Base-by-base conservation (phyloP, 2,113 vertebrate species). In the Chunga burmeisteri region DNA sequence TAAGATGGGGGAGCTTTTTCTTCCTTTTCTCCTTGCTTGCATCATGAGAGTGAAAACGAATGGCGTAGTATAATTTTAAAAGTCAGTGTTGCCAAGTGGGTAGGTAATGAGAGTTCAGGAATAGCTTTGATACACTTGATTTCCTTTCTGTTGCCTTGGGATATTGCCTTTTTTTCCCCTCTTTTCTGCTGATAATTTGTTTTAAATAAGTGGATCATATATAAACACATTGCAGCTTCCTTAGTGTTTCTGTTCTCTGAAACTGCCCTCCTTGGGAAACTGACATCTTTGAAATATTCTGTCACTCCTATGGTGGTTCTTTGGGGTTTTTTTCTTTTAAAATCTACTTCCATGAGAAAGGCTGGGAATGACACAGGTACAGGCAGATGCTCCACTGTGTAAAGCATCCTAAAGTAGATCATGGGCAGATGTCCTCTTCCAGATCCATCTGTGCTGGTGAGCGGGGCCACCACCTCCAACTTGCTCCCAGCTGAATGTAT, bases 61-160 rank as follows among this genome's bases (percentile, higher is more conserved):
- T 82, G 46, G 59, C 50, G 50, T 79, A 56, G 36, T 65, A 22
- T 80, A 53, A 71, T 79, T 85, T 88, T 50, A 63, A 87, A 91
- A 82, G 80, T 77, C 50, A 52, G 6, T 3, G 5, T 86, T 89
- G 82, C 93, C 93, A 93, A 94, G 70, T 50, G 47, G 10, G 12
- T 95, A 92, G 68, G 71, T 94, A 92, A 85, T 82, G 79, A 65
- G 68, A 95, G 62, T 92, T 96, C 78, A 73, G 78, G 67, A 97
- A 77, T 50, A 94, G 73, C 81, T 95, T 86, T 95, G 94, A 94
- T 95, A 89, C 86, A 91, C 73, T 89, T 87, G 78, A 70, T 95
- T 94, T 96, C 86, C 81, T 85, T 91, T 93, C 86, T 91, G 36
- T 93, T 93, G 95, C 97, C 93, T 87, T 89, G 81, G 88, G 90